Conservation (phyloP, 2,797 vertebrate species). For the Trachurus trachurus region DNA sequence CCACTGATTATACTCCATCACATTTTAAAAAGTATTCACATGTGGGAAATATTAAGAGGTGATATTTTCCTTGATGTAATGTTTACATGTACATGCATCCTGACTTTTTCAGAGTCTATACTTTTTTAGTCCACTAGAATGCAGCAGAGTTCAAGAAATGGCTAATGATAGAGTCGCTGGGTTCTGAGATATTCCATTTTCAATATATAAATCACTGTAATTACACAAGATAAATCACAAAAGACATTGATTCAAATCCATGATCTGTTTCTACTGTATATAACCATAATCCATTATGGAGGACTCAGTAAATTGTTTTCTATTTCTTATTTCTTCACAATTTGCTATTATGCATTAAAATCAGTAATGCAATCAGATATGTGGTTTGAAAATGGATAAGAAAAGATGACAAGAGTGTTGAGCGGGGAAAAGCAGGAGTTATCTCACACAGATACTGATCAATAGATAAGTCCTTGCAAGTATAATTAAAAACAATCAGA, state of each 20-base stretch:
- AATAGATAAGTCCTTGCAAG: background rate
- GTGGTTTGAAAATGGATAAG: background rate
- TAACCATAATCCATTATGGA: background rate
- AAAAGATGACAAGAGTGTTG: background rate
- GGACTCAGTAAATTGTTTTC: background rate
- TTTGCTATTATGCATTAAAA: background rate
- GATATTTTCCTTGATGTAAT: background rate
- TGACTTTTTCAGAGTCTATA: conserved; percentile 6
- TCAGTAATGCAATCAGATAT: background rate
- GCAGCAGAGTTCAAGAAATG: conserved; percentile 57
- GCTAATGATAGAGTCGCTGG: rapidly evolving
- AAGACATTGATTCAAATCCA: background rate
- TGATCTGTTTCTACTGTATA: background rate
- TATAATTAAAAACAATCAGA: background rate
- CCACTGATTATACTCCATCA: background rate
- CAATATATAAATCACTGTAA: background rate
- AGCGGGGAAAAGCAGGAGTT: background rate
- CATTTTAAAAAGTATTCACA: background rate
- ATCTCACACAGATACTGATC: background rate
- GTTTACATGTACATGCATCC: background rate
- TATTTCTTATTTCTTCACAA: background rate
- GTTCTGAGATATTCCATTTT: background rate
- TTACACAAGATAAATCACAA: background rate
- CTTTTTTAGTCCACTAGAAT: conserved; percentile 51
- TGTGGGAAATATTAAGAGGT: background rate